Conservation (phyloP, 2,888 invertebrate species). For the Prosapia bicincta region DNA sequence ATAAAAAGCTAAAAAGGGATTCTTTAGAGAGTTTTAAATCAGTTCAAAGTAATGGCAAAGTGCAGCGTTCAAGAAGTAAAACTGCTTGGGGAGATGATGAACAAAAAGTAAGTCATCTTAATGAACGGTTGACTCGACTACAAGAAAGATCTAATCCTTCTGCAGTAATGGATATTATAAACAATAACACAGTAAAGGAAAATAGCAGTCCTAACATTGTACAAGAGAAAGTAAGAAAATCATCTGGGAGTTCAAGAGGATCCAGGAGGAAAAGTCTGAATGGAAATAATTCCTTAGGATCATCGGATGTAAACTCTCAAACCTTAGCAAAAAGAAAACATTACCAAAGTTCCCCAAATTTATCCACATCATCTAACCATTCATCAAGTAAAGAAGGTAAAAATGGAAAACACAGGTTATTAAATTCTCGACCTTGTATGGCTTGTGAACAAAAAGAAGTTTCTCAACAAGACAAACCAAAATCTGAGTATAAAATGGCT, state of each 20-base stretch:
- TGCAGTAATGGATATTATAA: slow-evolving; percentile 40
- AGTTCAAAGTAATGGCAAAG: slow-evolving; percentile 12
- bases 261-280: slow-evolving; percentile 28
- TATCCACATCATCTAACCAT: slow-evolving; percentile 46
- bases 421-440: slow-evolving; percentile 50
- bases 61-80: slow-evolving; percentile 18
- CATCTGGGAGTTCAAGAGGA: slow-evolving; percentile 6
- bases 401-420: slow-evolving; percentile 35
- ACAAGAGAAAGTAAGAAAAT: slow-evolving; percentile 9
- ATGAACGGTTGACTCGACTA: slow-evolving; percentile 15
- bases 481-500: slow-evolving; percentile 62
- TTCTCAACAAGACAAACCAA: slow-evolving; percentile 46
- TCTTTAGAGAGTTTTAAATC: slow-evolving; percentile 16
- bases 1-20: not conserved
- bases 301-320: slow-evolving; percentile 36
- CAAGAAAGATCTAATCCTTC: slow-evolving; percentile 35
- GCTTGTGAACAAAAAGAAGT: slow-evolving; percentile 55
- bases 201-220: slow-evolving; percentile 33
- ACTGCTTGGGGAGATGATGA: slow-evolving; percentile 34
- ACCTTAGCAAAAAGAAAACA: slow-evolving; percentile 42
- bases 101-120: slow-evolving; percentile 11
- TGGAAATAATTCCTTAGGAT: slow-evolving; percentile 27
- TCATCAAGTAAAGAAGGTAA: slow-evolving; percentile 35
- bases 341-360: slow-evolving; percentile 62
- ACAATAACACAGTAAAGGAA: slow-evolving; percentile 32